Percentiles rank a stretch among this genome's conserved stretches.
phyloP scores from a whole-genome alignment of 1,140 invertebrate species.

The Liolophura sinensis region DNA sequence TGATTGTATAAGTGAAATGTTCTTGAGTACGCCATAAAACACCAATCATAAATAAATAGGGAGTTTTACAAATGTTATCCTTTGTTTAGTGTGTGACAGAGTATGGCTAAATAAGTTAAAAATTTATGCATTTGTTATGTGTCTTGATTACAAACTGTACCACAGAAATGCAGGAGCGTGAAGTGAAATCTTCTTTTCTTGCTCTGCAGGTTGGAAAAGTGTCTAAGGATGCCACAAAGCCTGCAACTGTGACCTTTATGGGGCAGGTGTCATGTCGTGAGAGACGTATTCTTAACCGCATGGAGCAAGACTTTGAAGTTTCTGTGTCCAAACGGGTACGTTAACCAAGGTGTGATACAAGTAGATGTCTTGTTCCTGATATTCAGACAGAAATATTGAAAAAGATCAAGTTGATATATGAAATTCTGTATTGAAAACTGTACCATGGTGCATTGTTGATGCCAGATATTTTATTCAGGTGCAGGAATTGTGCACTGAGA shows the following conservation, averaged over 20 bases:
- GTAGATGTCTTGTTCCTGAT: neutral
- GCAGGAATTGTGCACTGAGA: conserved; percentile 51
- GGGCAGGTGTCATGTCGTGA: conserved; percentile 40
- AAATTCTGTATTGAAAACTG: no score
- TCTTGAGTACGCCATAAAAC: no score
- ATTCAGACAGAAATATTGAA: neutral
- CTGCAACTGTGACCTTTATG: conserved; percentile 42
- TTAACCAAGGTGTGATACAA: neutral
- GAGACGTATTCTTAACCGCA: conserved; percentile 31
- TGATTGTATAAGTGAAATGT: no score
- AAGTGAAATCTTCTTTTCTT: neutral
- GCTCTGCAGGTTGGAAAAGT: conserved; percentile 30
- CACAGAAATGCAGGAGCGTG: neutral
- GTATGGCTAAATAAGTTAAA: no score
- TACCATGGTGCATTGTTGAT: no score
- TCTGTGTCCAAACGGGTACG: conserved; percentile 41
- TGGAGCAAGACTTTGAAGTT: conserved; percentile 39
- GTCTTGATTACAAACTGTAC: no score
- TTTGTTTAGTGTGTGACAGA: no score
- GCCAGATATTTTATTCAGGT: conserved; percentile 34
- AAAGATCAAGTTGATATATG: neutral
- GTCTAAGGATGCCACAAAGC: conserved; percentile 45
- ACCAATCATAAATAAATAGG: no score
- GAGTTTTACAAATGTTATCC: no score
- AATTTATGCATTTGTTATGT: no score